Evolutionary conservation across 2,888 invertebrate species (phyloP), one percentile per base, ranked within the genome.

Genomic region (Acronicta leporina): DNA sequence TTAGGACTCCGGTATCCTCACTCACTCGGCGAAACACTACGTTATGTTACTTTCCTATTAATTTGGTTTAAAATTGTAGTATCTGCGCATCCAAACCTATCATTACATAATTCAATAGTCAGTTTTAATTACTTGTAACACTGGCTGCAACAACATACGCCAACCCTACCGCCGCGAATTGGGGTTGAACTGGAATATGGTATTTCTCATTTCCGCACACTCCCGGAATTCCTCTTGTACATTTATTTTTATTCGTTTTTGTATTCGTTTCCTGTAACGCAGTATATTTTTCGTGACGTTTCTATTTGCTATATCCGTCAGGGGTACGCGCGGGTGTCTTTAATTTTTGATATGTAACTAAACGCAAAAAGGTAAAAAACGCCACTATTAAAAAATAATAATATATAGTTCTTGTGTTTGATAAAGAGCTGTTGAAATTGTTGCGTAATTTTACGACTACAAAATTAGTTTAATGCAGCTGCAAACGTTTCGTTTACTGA

Each of bases 191-290:
- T 81, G 82, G 86, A 88, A 89, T 91, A 91, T 89, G 90, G 88
- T 91, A 90, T 91, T 90, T 88, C 88, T 91, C 90, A 91, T 91
- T 91, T 90, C 88, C 89, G 73, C 86, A 64, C 80, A 62, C 74
- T 74, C 74, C 84, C 86, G 84, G 88, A 88, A 88, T 88, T 87
- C 83, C 87, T 85, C 83, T 81, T 82, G 86, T 86, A 85, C 88
- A 85, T 90, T 92, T 90, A 90, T 92, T 93, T 92, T 90, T 91
- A 91, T 91, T 89, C 85, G 85, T 90, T 89, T 94, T 92, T 92
- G 92, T 93, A 92, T 94, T 92, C 92, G 87, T 90, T 91, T 92
- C 91, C 90, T 88, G 92, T 90, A 83, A 86, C 85, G 87, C 84
- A 83, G 87, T 92, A 91, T 76, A 73, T 78, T 92, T 89, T 88